Evolutionary conservation across 2,888 invertebrate genomes (phyloP).

Genomic region (Hybos culiciformis): DNA sequence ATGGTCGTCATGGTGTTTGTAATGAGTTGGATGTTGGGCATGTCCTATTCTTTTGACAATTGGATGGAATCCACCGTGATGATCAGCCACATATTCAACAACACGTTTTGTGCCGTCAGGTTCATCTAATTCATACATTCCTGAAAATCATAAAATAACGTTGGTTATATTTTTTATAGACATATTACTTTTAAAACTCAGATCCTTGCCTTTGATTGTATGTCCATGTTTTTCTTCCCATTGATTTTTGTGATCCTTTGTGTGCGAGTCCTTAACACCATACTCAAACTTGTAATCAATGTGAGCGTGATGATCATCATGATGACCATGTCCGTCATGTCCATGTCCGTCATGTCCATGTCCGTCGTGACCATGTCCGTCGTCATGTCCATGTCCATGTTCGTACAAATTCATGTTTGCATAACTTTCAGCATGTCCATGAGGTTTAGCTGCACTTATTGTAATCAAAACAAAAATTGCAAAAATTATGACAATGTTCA

Average conservation of each 20-base stretch:
- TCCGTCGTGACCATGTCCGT: no score
- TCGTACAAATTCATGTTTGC: not conserved
- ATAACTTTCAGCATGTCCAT: not conserved
- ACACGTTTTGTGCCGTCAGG: constrained; percentile 38
- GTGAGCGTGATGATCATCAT: constrained; percentile 29
- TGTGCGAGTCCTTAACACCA: constrained; percentile 29
- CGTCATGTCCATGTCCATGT: not conserved
- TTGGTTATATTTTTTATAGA: no score
- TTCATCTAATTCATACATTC: constrained; percentile 37
- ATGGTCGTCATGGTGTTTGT: no score
- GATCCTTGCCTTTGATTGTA: constrained; percentile 30
- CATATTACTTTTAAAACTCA: no score
- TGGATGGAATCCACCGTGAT: constrained; percentile 38
- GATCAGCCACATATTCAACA: constrained; percentile 38
- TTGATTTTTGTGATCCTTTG: constrained; percentile 29
- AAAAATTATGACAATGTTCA: no score
- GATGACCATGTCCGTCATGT: no score
- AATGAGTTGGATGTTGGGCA: constrained; percentile 28
- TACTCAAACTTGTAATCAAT: constrained; percentile 29
- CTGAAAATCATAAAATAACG: no score
- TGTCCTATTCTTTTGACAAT: constrained; percentile 38
- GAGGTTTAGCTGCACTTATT: no score
- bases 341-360: no score
- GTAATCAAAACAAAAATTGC: no score
- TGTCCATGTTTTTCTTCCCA: constrained; percentile 35